phyloP scores from a whole-genome alignment of 2,888 invertebrate genomes.

The Eudemis profundana region DNA sequence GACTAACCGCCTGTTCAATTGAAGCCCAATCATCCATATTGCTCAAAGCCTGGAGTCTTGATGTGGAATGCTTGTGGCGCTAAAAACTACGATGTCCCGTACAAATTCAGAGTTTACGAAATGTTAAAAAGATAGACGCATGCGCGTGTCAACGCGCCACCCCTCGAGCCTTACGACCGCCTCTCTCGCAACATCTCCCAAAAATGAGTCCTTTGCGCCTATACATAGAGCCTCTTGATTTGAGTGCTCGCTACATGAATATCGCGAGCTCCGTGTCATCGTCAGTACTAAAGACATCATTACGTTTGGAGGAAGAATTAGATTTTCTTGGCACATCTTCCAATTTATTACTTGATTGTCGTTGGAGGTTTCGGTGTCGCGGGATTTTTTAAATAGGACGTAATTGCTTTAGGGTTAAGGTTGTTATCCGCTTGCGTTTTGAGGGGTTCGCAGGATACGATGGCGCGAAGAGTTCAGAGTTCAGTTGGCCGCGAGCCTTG shows the following conservation, averaged over 20 bases:
- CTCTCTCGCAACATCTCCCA: slow-evolving; percentile 69
- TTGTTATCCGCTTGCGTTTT: slow-evolving; percentile 54
- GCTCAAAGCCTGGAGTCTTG: neutral
- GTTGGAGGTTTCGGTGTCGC: slow-evolving; percentile 46
- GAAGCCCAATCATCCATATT: neutral
- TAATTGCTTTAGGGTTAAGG: slow-evolving; percentile 53
- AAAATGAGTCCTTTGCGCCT: slow-evolving; percentile 75
- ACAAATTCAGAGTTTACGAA: slow-evolving; percentile 71
- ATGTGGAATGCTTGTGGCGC: slow-evolving; percentile 7
- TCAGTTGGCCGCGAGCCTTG: slow-evolving; percentile 79
- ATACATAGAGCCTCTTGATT: slow-evolving; percentile 64
- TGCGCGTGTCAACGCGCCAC: slow-evolving; percentile 83
- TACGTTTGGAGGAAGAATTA: slow-evolving; percentile 80
- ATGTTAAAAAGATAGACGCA: slow-evolving; percentile 76
- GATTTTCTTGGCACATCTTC: slow-evolving; percentile 74
- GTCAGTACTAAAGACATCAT: slow-evolving; percentile 80
- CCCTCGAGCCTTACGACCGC: slow-evolving; percentile 84
- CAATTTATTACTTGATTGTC: slow-evolving; percentile 62
- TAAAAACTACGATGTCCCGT: slow-evolving; percentile 52
- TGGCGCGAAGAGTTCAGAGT: slow-evolving; percentile 63
- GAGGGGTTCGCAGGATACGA: slow-evolving; percentile 59
- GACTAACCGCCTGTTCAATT: neutral
- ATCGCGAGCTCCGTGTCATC: slow-evolving; percentile 70
- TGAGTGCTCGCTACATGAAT: slow-evolving; percentile 62
- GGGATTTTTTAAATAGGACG: slow-evolving; percentile 53